A percentile compares a stretch with the other conserved stretches of the same genome.
Conservation (phyloP, 2,888 invertebrate species). For the Molanna angustata region DNA sequence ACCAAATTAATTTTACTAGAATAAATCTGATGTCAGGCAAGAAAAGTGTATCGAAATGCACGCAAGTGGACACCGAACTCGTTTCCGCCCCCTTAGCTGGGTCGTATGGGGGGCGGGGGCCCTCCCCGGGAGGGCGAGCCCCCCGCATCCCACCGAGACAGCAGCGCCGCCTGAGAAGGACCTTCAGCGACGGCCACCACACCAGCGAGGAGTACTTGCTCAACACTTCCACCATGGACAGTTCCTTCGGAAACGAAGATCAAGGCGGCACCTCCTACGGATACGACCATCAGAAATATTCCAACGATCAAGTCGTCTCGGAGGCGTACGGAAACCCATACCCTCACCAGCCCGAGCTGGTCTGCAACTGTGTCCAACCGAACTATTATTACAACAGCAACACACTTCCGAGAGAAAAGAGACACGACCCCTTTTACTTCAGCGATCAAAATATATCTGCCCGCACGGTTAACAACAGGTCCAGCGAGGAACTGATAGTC, state of each 20-base stretch:
- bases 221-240: conserved; percentile 27
- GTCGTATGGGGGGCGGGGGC: conserved; percentile 6
- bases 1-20: conserved; percentile 1
- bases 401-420: conserved; percentile 27
- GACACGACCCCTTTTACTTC: conserved; percentile 25
- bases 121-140: conserved; percentile 4
- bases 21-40: conserved; percentile 41
- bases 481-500: conserved; percentile 29
- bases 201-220: conserved; percentile 31
- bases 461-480: conserved; percentile 20
- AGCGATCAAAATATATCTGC: conserved; percentile 31
- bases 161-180: conserved; percentile 22
- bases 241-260: conserved; percentile 26
- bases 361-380: conserved; percentile 28
- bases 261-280: conserved; percentile 10
- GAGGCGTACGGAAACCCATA: conserved; percentile 23
- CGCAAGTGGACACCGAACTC: conserved; percentile 32
- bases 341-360: conserved; percentile 24
- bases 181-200: conserved; percentile 32
- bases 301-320: conserved; percentile 20
- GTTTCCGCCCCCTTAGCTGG: conserved; percentile 22
- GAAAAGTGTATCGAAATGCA: conserved; percentile 31
- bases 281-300: conserved; percentile 20
- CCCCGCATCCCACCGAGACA: conserved; percentile 16
- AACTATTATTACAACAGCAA: conserved; percentile 27